phyloP scores from a whole-genome alignment of 2,888 invertebrate species.

The Julus scandinavius region DNA sequence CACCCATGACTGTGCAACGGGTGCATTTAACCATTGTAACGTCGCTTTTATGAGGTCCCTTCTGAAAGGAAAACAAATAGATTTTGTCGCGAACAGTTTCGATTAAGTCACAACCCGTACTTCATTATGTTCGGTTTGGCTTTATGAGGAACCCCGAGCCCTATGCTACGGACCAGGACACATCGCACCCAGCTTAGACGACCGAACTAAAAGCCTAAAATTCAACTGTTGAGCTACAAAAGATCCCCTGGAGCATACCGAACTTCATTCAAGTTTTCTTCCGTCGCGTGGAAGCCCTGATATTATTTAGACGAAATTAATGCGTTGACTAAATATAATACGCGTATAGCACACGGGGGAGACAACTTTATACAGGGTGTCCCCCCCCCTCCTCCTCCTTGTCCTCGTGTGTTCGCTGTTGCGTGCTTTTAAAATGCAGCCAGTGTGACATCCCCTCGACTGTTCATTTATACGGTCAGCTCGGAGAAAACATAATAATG shows the following conservation, averaged over 20 bases:
- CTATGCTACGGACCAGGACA: not conserved
- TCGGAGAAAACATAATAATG: constrained; percentile 8
- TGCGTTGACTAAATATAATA: not conserved
- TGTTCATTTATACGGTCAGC: not conserved
- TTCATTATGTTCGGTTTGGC: constrained; percentile 32
- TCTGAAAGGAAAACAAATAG: constrained; percentile 49
- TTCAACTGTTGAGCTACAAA: not conserved
- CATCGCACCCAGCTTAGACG: not conserved
- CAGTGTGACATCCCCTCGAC: not conserved
- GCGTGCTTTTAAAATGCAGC: constrained; percentile 25
- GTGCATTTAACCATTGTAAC: constrained; percentile 37
- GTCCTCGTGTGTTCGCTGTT: not conserved
- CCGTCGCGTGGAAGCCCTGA: not conserved
- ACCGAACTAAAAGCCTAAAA: not conserved
- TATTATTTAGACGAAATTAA: constrained; percentile 1
- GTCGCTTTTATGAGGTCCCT: constrained; percentile 48
- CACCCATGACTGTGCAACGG: constrained; percentile 35
- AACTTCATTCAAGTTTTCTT: not conserved
- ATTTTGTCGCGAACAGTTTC: constrained; percentile 41
- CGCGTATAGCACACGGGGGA: not conserved
- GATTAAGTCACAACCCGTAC: constrained; percentile 51
- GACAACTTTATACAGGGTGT: not conserved
- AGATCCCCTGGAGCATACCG: not conserved
- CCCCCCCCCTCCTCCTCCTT: not conserved
- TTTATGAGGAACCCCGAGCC: not conserved